Conservation (phyloP, 1,140 invertebrate genomes). For the Elymnias hypermnestra region DNA sequence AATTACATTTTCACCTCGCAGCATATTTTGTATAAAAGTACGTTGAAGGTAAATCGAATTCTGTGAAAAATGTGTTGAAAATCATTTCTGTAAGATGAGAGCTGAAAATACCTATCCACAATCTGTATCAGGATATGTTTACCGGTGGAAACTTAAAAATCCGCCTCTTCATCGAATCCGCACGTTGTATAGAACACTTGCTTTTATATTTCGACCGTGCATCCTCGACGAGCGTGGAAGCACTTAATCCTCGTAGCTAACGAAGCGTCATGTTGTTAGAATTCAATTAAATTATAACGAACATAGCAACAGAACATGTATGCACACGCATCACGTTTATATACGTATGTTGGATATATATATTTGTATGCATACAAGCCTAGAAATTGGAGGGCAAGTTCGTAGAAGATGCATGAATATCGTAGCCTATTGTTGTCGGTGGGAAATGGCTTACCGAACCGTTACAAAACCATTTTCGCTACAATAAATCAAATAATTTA, state of each 20-base stretch:
- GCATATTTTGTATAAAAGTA: not conserved
- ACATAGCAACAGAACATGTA: not conserved
- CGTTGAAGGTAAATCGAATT: too few species aligned
- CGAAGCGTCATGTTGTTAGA: constrained; percentile 32
- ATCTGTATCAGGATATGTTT: not conserved
- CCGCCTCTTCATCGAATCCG: constrained; percentile 3
- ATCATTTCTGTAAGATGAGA: too few species aligned
- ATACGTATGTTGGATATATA: not conserved
- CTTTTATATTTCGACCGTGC: constrained; percentile 14
- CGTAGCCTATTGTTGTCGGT: too few species aligned
- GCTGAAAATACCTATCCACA: too few species aligned
- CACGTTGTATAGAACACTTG: constrained; percentile 14
- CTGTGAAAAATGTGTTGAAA: too few species aligned
- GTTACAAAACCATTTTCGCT: too few species aligned
- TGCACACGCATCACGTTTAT: not conserved
- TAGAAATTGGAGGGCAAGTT: constrained; percentile 11
- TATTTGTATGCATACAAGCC: constrained; percentile 3
- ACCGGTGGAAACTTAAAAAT: constrained; percentile 2
- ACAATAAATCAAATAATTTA: too few species aligned
- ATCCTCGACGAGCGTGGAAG: constrained; percentile 17
- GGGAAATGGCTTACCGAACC: too few species aligned
- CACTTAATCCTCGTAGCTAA: constrained; percentile 32
- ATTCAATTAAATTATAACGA: constrained; percentile 36
- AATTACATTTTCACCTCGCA: too few species aligned
- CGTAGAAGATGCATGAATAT: too few species aligned